These are phyloP conservation scores for Arctocebus calabarensis DNA, from an alignment of 2,797 vertebrate genomes.

Conservation along the genomic window DNA sequence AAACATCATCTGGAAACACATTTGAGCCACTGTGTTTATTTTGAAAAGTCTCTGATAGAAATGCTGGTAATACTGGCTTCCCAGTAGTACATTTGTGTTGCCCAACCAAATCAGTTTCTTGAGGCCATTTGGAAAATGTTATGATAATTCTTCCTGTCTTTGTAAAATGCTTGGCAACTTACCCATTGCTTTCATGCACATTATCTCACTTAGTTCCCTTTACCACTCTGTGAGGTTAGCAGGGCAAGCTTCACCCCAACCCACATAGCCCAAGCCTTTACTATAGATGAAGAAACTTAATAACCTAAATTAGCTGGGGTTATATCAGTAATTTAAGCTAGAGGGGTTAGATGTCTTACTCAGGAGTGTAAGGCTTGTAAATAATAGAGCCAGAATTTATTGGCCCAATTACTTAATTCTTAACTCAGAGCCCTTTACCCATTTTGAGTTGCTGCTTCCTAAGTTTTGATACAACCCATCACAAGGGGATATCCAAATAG, in stretches of 20 bases:
- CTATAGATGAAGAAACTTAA: background rate
- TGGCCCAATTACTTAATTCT: background rate
- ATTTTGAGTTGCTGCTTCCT: background rate
- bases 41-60: constrained; percentile 55
- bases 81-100: background rate
- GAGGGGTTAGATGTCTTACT: background rate
- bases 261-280: background rate
- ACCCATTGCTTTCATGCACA: background rate
- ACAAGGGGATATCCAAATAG: background rate
- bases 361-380: background rate
- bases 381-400: background rate
- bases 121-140: constrained; percentile 51
- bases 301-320: background rate
- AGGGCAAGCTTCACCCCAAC: background rate
- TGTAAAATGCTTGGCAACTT: constrained; percentile 11
- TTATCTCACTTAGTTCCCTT: background rate
- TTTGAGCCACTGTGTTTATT: constrained; percentile 58
- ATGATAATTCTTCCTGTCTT: background rate
- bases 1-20: constrained; percentile 47
- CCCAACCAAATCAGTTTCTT: constrained; percentile 54
- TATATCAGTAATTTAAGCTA: background rate
- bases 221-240: background rate
- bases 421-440: background rate
- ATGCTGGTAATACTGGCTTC: constrained; percentile 19
- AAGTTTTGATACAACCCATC: background rate